These are phyloP conservation scores for Mesaphorura yosii DNA, from an alignment of 1,140 invertebrate species.

Conservation along the genomic window DNA sequence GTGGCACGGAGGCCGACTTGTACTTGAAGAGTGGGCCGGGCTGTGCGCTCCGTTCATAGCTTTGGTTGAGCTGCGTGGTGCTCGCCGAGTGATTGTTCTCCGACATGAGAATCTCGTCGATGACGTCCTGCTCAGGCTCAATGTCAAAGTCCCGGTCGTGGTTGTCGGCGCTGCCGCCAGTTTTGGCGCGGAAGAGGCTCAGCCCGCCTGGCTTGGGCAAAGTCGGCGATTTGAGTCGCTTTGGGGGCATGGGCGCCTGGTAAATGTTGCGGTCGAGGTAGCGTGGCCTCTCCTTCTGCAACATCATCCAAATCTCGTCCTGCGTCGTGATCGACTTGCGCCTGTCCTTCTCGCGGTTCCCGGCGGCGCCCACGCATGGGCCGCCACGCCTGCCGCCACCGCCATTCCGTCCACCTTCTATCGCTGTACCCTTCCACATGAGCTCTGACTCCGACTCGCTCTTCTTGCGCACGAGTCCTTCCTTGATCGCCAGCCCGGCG, in stretches of 20 bases:
- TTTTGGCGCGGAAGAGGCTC: too few relatives aligned
- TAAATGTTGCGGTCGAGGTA: slow-evolving; percentile 24
- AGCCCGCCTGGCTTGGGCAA: too few relatives aligned
- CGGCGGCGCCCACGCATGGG: neutral
- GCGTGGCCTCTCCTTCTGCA: slow-evolving; percentile 27
- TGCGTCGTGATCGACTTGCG: slow-evolving; percentile 26
- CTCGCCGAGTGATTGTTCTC: neutral
- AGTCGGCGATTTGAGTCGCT: slow-evolving; percentile 1
- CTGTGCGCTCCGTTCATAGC: neutral
- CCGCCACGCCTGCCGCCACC: slow-evolving; percentile 2
- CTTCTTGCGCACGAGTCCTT: neutral
- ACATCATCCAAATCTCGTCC: slow-evolving; percentile 32
- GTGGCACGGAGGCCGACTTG: slow-evolving; percentile 33
- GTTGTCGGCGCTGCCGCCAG: neutral
- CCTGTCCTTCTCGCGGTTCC: slow-evolving; percentile 13
- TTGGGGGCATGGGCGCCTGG: too few relatives aligned
- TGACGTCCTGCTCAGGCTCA: neutral
- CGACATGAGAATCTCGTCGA: neutral
- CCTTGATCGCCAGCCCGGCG: neutral
- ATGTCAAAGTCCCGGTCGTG: neutral
- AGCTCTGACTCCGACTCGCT: slow-evolving; percentile 3
- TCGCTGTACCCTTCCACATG: slow-evolving; percentile 3
- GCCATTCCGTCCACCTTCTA: neutral
- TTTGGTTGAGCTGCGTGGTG: neutral
- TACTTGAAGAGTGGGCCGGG: slow-evolving; percentile 36